phyloP scores from a whole-genome alignment of 2,113 vertebrate genomes.

The Gadus macrocephalus region DNA sequence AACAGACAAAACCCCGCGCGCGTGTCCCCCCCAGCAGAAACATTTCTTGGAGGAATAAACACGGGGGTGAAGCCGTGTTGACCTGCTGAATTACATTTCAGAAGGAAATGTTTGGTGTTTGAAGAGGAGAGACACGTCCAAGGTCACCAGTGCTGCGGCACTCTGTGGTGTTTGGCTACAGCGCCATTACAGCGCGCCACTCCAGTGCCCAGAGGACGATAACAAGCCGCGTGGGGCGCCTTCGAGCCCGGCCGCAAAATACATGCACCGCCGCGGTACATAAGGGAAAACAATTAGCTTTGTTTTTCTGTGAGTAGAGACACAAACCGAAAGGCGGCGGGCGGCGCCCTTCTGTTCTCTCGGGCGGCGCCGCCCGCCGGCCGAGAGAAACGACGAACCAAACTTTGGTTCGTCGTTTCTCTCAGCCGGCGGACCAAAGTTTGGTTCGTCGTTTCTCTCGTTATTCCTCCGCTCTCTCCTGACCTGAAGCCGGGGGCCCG shows the following conservation, averaged over 20 bases:
- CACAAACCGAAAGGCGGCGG: constrained; percentile 17
- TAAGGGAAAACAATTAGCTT: constrained; percentile 47
- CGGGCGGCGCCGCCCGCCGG: no score
- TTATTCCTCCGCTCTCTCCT: no score
- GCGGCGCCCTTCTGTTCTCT: no score
- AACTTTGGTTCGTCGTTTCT: no score
- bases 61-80: constrained; percentile 30
- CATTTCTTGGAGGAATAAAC: constrained; percentile 36
- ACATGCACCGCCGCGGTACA: constrained; percentile 41
- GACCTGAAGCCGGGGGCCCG: no score
- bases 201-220: constrained; percentile 36
- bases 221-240: constrained; percentile 28
- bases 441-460: no score
- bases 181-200: not conserved
- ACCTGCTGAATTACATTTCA: constrained; percentile 36
- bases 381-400: no score
- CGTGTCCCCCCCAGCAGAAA: not conserved
- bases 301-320: constrained; percentile 49
- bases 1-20: not conserved
- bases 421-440: no score
- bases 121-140: constrained; percentile 11
- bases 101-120: constrained; percentile 25
- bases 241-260: constrained; percentile 33
- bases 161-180: constrained; percentile 37
- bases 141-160: constrained; percentile 1